Percentiles rank a stretch among this genome's conserved stretches.
These are phyloP conservation scores for Propithecus deckenii DNA, from an alignment of 2,797 vertebrate genomes.

Conservation along the genomic window DNA sequence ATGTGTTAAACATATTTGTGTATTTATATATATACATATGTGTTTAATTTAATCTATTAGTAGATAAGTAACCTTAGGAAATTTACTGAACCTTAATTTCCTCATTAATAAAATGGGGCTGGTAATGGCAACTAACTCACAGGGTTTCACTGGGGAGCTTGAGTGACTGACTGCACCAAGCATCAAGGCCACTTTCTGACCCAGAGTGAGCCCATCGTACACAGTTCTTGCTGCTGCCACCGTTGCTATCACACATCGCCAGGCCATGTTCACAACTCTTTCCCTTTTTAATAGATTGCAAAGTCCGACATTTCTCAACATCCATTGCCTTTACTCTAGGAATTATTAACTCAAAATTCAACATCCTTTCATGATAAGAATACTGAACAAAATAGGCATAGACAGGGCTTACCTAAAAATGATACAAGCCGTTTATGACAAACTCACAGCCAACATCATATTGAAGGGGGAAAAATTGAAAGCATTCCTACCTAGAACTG, in stretches of 20 bases:
- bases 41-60: neutral
- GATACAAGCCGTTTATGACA: too few species aligned
- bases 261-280: rapidly evolving
- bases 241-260: rapidly evolving
- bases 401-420: too few species aligned
- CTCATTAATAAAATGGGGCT: neutral
- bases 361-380: too few species aligned
- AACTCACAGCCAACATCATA: too few species aligned
- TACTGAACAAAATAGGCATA: too few species aligned
- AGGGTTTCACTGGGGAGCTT: neutral
- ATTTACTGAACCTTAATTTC: neutral
- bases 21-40: neutral
- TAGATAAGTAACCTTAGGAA: neutral
- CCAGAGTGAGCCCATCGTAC: rapidly evolving
- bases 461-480: too few species aligned
- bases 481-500: too few species aligned
- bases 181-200: rapidly evolving
- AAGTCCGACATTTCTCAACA: neutral
- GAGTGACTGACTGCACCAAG: neutral
- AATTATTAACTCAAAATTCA: neutral
- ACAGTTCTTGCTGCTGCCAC: rapidly evolving
- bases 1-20: rapidly evolving
- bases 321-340: neutral
- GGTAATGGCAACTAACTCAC: rapidly evolving
- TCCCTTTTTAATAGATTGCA: neutral